These are phyloP conservation scores for Cuculus canorus DNA, from an alignment of 2,797 vertebrate genomes.

Conservation along the genomic window DNA sequence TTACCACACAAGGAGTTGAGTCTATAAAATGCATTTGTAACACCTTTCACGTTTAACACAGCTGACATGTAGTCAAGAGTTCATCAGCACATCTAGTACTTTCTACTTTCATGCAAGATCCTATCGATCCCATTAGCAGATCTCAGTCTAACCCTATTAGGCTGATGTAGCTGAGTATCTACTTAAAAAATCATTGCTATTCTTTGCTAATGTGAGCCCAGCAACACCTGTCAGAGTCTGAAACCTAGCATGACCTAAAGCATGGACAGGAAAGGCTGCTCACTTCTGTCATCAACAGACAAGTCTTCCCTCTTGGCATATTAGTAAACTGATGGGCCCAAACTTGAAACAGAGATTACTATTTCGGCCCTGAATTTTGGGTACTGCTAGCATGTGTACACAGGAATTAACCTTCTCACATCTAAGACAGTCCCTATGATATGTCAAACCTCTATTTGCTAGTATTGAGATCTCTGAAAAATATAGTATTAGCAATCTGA, in stretches of 20 bases:
- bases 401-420: not conserved
- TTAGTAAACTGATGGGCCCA: not conserved
- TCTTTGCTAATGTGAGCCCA: not conserved
- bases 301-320: not conserved
- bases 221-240: not conserved
- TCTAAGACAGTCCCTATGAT: not conserved
- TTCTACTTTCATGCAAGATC: not conserved
- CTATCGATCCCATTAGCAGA: constrained; percentile 41
- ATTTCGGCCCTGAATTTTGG: not conserved
- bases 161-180: not conserved
- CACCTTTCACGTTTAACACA: not conserved
- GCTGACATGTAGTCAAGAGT: constrained; percentile 38
- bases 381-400: not conserved
- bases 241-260: not conserved
- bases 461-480: not conserved
- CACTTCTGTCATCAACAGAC: not conserved
- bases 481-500: not conserved
- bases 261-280: not conserved
- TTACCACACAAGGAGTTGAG: not conserved
- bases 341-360: not conserved
- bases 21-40: not conserved
- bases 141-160: constrained; percentile 36
- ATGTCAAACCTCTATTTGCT: not conserved
- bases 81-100: not conserved
- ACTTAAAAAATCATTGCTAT: constrained; percentile 12